Conservation (phyloP, 1,140 invertebrate species). For the Heliconius hermathena region DNA sequence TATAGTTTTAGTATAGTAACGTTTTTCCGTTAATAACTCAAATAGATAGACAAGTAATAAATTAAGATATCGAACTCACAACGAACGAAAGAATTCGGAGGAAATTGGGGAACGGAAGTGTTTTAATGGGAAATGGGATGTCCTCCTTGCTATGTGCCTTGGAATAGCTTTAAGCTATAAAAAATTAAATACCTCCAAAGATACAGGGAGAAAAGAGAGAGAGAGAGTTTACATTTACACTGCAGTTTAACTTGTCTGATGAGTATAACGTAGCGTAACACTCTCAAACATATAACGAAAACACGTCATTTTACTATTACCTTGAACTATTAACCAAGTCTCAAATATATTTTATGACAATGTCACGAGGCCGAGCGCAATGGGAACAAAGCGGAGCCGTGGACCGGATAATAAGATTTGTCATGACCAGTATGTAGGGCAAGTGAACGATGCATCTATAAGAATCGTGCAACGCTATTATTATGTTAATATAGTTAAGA, state of each 20-base stretch:
- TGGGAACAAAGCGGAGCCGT: slow-evolving; percentile 27
- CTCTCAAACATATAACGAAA: not conserved
- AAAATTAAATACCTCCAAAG: too few species aligned
- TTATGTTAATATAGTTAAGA: not conserved
- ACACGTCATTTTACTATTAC: slow-evolving; percentile 27
- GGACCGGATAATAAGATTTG: slow-evolving; percentile 36
- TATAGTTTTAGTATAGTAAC: too few species aligned
- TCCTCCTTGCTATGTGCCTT: too few species aligned
- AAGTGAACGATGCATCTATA: slow-evolving; percentile 26
- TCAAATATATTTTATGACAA: slow-evolving; percentile 56
- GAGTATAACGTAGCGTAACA: not conserved
- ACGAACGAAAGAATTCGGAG: too few species aligned
- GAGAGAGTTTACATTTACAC: too few species aligned
- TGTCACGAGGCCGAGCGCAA: slow-evolving; percentile 42
- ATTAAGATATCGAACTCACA: too few species aligned
- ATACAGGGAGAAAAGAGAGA: too few species aligned
- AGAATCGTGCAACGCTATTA: not conserved
- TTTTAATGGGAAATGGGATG: too few species aligned
- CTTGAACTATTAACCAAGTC: slow-evolving; percentile 36
- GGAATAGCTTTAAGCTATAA: too few species aligned
- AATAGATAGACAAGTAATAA: too few species aligned
- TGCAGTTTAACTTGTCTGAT: not conserved
- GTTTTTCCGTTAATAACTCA: too few species aligned
- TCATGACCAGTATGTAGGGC: slow-evolving; percentile 28
- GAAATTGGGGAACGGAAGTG: too few species aligned